These are phyloP conservation scores for Lasiurus borealis DNA, from an alignment of 2,113 vertebrate species.

Conservation along the genomic window DNA sequence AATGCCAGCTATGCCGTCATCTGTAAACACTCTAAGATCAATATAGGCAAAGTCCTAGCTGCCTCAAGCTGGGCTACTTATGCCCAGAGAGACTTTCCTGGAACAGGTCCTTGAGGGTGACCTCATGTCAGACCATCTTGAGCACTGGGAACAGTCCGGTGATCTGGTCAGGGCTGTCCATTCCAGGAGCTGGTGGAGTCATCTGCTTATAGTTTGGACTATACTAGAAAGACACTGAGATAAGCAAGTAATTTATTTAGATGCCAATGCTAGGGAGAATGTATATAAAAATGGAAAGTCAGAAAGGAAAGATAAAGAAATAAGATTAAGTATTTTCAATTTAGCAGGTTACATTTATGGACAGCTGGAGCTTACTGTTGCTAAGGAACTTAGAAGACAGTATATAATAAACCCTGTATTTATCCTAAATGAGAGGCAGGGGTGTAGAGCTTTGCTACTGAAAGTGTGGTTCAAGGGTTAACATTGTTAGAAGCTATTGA, in stretches of 20 bases:
- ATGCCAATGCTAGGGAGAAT: neutral
- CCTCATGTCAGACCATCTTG: neutral
- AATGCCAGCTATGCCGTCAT: conserved; percentile 72
- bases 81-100: conserved; percentile 50
- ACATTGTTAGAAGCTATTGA: neutral
- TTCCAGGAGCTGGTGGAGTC: neutral
- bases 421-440: neutral
- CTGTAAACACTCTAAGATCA: conserved; percentile 69
- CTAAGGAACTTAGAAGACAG: neutral
- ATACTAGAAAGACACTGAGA: neutral
- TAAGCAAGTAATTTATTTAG: neutral
- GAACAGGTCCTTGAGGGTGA: conserved; percentile 50
- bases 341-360: neutral
- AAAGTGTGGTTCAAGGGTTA: neutral
- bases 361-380: neutral
- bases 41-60: conserved; percentile 61
- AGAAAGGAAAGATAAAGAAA: neutral
- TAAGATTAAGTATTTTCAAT: neutral
- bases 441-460: neutral
- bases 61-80: conserved; percentile 56
- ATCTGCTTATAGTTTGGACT: neutral
- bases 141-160: neutral
- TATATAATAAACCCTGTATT: neutral
- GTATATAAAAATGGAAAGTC: neutral
- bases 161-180: neutral